Evolutionary conservation across 2,113 vertebrate genomes (phyloP).

Genomic region (Lagopus muta): DNA sequence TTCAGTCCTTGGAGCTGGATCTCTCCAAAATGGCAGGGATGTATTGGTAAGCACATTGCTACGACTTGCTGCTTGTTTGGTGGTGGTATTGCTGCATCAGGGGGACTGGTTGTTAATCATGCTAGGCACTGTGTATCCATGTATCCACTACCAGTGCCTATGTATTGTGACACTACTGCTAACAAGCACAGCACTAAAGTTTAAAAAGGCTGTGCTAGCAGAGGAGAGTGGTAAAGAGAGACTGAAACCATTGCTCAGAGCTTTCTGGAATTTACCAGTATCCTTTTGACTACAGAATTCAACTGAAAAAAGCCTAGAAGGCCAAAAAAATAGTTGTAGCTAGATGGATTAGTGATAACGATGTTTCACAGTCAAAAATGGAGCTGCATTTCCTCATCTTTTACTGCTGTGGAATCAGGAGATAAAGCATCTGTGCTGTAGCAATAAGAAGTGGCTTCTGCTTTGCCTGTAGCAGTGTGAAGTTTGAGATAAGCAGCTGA

Average conservation of each 20-base stretch:
- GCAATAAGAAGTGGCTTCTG: background rate
- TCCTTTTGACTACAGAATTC: background rate
- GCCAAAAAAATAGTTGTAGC: background rate
- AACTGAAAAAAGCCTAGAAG: background rate
- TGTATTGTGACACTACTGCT: accelerated
- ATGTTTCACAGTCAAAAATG: background rate
- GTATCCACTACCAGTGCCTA: background rate
- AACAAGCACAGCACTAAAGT: background rate
- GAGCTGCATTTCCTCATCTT: background rate
- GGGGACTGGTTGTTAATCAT: background rate
- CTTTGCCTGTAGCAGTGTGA: background rate
- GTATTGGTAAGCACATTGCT: conserved; percentile 86
- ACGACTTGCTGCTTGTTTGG: background rate
- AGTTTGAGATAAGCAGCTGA: background rate
- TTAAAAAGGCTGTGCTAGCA: background rate
- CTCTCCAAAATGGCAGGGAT: conserved; percentile 98
- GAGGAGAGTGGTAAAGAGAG: background rate
- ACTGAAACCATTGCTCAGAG: background rate
- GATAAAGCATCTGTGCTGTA: accelerated
- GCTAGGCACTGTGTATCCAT: background rate
- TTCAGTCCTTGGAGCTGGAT: conserved; percentile 96
- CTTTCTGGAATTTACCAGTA: background rate
- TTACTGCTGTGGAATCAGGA: background rate
- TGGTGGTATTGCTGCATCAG: background rate
- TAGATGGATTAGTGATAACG: accelerated